These are phyloP conservation scores for Epirrhoe alternata DNA, from an alignment of 2,888 invertebrate species.

Conservation along the genomic window DNA sequence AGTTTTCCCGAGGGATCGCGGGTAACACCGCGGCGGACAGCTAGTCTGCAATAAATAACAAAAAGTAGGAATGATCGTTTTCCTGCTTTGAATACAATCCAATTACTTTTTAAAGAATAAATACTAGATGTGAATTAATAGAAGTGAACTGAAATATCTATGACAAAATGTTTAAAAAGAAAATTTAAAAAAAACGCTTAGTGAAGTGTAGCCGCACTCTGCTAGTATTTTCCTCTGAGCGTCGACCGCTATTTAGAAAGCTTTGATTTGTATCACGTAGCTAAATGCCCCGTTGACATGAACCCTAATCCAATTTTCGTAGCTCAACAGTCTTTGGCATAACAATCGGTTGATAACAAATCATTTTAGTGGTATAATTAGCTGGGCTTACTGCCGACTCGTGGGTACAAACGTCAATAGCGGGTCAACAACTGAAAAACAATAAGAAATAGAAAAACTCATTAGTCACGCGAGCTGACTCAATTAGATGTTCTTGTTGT, in stretches of 20 bases:
- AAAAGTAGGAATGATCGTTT: no score
- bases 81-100: no score
- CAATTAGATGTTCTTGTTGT: constrained; percentile 50
- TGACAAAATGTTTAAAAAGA: no score
- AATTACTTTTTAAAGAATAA: no score
- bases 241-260: constrained; percentile 38
- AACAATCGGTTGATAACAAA: constrained; percentile 68
- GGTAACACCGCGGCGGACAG: no score
- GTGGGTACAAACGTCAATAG: constrained; percentile 69
- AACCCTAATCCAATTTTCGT: constrained; percentile 62
- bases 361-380: constrained; percentile 75
- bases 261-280: constrained; percentile 55
- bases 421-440: constrained; percentile 81
- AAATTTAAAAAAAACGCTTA: not conserved
- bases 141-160: no score
- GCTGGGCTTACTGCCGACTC: constrained; percentile 52
- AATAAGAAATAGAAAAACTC: constrained; percentile 79
- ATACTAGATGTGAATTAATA: no score
- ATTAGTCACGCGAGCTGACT: constrained; percentile 77
- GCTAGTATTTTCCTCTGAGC: constrained; percentile 21
- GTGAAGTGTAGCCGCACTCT: not conserved
- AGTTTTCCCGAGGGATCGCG: no score
- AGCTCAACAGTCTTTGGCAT: constrained; percentile 56
- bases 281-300: constrained; percentile 66
- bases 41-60: no score